Conservation (phyloP, 2,113 vertebrate genomes). For the Saccopteryx bilineata region DNA sequence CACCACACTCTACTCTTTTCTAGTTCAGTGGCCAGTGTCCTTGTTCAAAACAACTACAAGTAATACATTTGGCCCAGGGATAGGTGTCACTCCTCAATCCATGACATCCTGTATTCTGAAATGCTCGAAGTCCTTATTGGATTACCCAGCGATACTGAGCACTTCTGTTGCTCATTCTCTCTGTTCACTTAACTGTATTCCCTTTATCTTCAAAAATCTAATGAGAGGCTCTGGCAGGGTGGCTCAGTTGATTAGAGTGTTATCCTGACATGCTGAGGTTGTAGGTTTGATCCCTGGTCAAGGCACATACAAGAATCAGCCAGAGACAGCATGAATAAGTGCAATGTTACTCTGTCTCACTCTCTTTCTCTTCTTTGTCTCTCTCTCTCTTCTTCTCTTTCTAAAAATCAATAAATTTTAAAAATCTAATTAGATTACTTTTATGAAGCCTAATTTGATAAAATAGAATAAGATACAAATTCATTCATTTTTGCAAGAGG, state of each 20-base stretch:
- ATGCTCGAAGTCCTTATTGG: neutral
- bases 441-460: slow-evolving; percentile 30
- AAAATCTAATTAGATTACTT: neutral
- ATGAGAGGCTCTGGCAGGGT: neutral
- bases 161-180: neutral
- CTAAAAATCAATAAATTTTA: neutral
- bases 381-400: too few species aligned
- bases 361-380: too few species aligned
- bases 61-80: neutral
- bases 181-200: neutral
- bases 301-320: too few species aligned
- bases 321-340: too few species aligned
- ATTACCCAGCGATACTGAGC: neutral
- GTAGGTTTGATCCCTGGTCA: too few species aligned
- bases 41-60: neutral
- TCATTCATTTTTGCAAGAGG: neutral
- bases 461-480: neutral
- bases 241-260: too few species aligned
- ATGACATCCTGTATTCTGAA: neutral
- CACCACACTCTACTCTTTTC: neutral
- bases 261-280: too few species aligned
- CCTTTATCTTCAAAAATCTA: slow-evolving; percentile 7
- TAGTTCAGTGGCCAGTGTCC: neutral
- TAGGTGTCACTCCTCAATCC: neutral
- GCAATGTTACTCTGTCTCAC: too few species aligned